Conservation (phyloP, 1,140 invertebrate species). For the Anoplophora glabripennis region DNA sequence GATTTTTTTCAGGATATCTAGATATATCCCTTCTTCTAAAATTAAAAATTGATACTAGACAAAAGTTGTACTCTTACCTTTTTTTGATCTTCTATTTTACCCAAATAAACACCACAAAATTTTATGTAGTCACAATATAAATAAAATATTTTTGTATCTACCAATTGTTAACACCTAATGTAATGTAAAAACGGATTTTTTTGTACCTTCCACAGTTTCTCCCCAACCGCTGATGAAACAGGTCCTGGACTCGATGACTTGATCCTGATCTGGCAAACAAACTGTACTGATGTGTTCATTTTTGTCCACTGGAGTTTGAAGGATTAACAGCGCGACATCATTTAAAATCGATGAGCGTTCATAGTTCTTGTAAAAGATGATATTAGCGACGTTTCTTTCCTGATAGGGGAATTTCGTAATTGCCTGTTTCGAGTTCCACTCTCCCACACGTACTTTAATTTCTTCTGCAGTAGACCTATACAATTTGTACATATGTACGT, state of each 20-base stretch:
- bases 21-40: conserved; percentile 44
- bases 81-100: too few relatives aligned
- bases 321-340: conserved; percentile 61
- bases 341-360: conserved; percentile 53
- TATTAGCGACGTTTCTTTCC: conserved; percentile 55
- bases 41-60: too few relatives aligned
- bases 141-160: too few relatives aligned
- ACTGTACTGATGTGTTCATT: conserved; percentile 64
- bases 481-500: too few relatives aligned
- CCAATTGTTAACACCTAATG: too few relatives aligned
- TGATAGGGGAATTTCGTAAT: conserved; percentile 63
- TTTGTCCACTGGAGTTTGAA: conserved; percentile 53
- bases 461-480: conserved; percentile 34
- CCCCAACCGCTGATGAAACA: conserved; percentile 85
- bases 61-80: too few relatives aligned
- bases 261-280: conserved; percentile 54
- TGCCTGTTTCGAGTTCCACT: conserved; percentile 71
- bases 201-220: conserved; percentile 69
- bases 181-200: too few relatives aligned
- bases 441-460: conserved; percentile 64
- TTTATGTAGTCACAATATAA: too few relatives aligned
- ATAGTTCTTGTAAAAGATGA: conserved; percentile 57
- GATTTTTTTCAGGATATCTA: conserved; percentile 54
- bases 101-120: too few relatives aligned
- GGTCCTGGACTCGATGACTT: conserved; percentile 51